These are phyloP conservation scores for Eurois occulta DNA, from an alignment of 2,888 invertebrate species.

Conservation along the genomic window DNA sequence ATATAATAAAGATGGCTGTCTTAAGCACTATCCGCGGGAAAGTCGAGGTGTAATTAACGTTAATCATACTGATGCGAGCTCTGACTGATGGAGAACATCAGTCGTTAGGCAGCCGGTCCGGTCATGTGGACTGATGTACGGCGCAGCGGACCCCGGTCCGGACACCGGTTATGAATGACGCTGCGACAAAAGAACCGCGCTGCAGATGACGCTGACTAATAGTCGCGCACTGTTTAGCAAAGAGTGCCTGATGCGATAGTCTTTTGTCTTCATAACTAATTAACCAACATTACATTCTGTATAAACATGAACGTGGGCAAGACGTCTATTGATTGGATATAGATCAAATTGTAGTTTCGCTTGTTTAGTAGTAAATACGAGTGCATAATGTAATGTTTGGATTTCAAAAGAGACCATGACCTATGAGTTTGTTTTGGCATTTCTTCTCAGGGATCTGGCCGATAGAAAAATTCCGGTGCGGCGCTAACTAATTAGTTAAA, in stretches of 20 bases:
- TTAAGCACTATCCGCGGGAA: constrained; percentile 83
- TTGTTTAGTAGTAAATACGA: neutral
- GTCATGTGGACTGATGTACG: constrained; percentile 67
- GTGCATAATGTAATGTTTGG: neutral
- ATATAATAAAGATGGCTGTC: constrained; percentile 70
- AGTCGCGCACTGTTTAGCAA: constrained; percentile 70
- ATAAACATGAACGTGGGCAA: constrained; percentile 40
- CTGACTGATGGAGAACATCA: constrained; percentile 84
- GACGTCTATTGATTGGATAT: constrained; percentile 12
- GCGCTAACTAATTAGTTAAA: neutral
- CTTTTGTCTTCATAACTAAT: constrained; percentile 73
- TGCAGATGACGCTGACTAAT: constrained; percentile 81
- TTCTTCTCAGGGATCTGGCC: neutral
- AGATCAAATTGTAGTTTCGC: neutral
- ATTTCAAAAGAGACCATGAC: neutral
- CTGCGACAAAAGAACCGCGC: constrained; percentile 80
- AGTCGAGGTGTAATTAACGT: constrained; percentile 88
- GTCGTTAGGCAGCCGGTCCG: constrained; percentile 70
- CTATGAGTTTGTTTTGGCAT: neutral
- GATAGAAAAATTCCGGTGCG: neutral
- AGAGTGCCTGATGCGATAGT: constrained; percentile 65
- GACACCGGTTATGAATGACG: constrained; percentile 75
- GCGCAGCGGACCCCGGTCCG: constrained; percentile 32
- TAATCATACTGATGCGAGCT: constrained; percentile 85
- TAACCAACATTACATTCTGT: constrained; percentile 65